Evolutionary conservation across 2,797 vertebrate genomes (phyloP).

Genomic region (Pseudopleuronectes americanus): DNA sequence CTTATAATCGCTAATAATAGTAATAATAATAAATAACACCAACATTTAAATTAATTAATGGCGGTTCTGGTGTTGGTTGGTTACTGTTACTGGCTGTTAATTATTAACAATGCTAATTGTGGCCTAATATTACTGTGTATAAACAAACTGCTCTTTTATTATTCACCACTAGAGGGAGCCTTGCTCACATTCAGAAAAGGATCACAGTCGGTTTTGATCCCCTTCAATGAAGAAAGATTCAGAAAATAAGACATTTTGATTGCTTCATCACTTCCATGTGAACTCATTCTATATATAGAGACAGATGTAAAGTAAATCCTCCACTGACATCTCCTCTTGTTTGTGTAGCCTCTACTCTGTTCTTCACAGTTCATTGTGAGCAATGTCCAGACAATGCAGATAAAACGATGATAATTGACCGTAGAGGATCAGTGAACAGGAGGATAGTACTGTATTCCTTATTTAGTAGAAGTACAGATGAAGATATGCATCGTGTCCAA

Average conservation of each 20-base stretch:
- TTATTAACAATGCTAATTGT: too few relatives aligned
- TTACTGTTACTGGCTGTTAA: not conserved
- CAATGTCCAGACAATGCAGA: too few relatives aligned
- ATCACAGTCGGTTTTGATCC: not conserved
- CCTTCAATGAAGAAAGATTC: too few relatives aligned
- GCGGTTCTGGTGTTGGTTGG: too few relatives aligned
- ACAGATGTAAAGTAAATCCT: constrained; percentile 22
- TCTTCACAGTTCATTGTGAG: too few relatives aligned
- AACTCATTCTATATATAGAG: not conserved
- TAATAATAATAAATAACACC: too few relatives aligned
- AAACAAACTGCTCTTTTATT: not conserved
- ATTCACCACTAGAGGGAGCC: constrained; percentile 63
- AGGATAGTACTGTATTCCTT: not conserved
- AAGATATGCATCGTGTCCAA: not conserved
- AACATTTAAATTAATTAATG: too few relatives aligned
- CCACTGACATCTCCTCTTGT: not conserved
- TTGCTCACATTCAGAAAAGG: constrained; percentile 2
- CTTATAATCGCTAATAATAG: too few relatives aligned
- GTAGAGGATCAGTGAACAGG: not conserved
- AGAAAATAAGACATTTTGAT: not conserved
- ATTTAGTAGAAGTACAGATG: not conserved
- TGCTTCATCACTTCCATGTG: not conserved
- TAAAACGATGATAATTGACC: too few relatives aligned
- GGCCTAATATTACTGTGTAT: not conserved
- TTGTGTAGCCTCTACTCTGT: not conserved